phyloP scores from a whole-genome alignment of 2,113 vertebrate genomes.

The Eulemur rufifrons region DNA sequence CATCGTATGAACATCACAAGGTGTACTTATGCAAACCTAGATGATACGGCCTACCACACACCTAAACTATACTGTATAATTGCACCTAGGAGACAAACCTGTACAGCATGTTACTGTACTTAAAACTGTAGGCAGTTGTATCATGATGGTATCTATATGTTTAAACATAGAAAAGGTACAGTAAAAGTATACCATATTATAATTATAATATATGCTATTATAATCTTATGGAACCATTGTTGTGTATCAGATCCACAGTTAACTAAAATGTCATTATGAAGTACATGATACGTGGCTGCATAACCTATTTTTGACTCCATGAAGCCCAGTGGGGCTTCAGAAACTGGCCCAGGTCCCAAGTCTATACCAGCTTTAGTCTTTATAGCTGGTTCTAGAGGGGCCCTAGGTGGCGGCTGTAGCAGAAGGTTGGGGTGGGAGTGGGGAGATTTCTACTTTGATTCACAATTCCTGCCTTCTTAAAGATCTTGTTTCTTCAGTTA shows the following conservation, averaged over 20 bases:
- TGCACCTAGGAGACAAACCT: neutral
- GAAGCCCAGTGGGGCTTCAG: neutral
- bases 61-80: neutral
- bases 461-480: neutral
- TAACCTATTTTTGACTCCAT: neutral
- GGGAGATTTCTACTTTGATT: neutral
- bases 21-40: neutral
- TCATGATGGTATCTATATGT: neutral
- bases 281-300: neutral
- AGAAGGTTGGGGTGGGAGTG: rapidly evolving
- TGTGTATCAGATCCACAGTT: neutral
- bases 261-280: neutral
- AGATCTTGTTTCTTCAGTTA: neutral
- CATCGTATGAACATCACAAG: neutral
- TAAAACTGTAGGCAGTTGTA: neutral
- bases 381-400: neutral
- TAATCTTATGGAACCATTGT: neutral
- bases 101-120: neutral
- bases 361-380: neutral
- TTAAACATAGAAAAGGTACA: neutral
- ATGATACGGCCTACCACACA: neutral
- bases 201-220: neutral
- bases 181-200: neutral
- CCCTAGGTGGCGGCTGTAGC: neutral
- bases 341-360: neutral